Evolutionary conservation across 1,140 invertebrate species (phyloP).

Genomic region (Drosophila repleta): DNA sequence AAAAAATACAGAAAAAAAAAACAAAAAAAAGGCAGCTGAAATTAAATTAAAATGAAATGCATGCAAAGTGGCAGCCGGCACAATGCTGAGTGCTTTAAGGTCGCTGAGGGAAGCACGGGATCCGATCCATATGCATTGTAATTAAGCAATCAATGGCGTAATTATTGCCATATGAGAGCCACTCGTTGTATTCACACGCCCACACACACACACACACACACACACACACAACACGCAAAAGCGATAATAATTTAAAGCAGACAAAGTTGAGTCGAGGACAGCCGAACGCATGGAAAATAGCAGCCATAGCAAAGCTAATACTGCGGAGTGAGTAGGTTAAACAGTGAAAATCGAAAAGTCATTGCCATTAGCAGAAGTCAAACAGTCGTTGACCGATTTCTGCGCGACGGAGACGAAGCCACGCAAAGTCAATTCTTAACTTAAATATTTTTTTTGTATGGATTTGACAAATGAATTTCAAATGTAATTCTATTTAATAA

Average conservation of each 20-base stretch:
- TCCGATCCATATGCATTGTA: slow-evolving; percentile 69
- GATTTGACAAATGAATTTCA: no score
- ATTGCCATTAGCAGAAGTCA: background rate
- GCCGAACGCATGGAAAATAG: background rate
- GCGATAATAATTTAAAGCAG: slow-evolving; percentile 64
- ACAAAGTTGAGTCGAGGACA: slow-evolving; percentile 45
- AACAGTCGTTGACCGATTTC: slow-evolving; percentile 5
- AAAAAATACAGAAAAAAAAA: slow-evolving; percentile 13
- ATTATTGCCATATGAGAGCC: slow-evolving; percentile 79
- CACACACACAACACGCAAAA: slow-evolving; percentile 2
- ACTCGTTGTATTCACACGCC: slow-evolving; percentile 80
- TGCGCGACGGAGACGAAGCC: background rate
- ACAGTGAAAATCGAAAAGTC: background rate
- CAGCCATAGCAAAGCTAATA: no score
- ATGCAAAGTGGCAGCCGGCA: slow-evolving; percentile 69
- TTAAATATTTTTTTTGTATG: background rate
- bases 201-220: slow-evolving; percentile 27
- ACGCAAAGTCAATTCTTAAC: background rate
- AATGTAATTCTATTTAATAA: no score
- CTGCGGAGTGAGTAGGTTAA: background rate
- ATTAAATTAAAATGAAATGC: slow-evolving; percentile 81
- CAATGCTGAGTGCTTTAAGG: slow-evolving; percentile 59
- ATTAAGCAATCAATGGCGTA: slow-evolving; percentile 81
- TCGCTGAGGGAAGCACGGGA: background rate
- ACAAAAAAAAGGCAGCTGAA: slow-evolving; percentile 64